A percentile compares a stretch with the other conserved stretches of the same genome.
phyloP scores from a whole-genome alignment of 2,797 vertebrate species.

The Aphelocoma californica region DNA sequence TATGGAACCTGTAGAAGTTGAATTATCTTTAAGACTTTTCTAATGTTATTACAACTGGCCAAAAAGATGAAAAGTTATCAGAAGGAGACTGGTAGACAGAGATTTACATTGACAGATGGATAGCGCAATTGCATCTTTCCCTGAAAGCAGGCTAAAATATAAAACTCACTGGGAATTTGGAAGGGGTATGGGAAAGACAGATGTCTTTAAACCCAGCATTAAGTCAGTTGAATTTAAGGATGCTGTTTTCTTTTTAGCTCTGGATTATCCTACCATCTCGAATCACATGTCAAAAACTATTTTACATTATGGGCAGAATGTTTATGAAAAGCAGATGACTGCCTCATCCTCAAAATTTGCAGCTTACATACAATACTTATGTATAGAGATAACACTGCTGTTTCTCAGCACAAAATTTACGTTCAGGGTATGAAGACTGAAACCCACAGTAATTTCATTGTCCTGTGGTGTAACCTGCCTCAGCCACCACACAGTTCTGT shows the following conservation, averaged over 20 bases:
- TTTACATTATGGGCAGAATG: neutral
- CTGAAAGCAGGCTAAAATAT: neutral
- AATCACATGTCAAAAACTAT: neutral
- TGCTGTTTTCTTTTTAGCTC: neutral
- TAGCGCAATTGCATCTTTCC: neutral
- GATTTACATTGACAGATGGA: neutral
- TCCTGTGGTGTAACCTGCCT: neutral
- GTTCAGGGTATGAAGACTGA: neutral
- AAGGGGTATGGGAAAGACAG: constrained; percentile 24
- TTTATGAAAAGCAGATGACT: neutral
- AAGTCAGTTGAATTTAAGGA: neutral
- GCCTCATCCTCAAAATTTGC: neutral
- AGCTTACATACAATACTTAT: neutral
- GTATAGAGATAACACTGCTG: neutral
- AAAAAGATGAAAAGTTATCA: neutral
- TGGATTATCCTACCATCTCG: constrained; percentile 20
- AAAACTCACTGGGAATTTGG: neutral
- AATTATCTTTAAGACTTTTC: neutral
- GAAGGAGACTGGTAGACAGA: neutral
- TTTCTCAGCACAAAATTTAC: neutral
- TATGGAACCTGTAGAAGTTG: neutral
- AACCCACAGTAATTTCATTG: neutral
- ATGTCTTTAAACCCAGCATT: constrained; percentile 19
- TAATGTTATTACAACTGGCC: neutral
- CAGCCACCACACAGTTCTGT: neutral